Evolutionary conservation across 2,888 invertebrate genomes (phyloP), one percentile per base, ranked within the genome.

Genomic region (Cryptophagus acutangulus): DNA sequence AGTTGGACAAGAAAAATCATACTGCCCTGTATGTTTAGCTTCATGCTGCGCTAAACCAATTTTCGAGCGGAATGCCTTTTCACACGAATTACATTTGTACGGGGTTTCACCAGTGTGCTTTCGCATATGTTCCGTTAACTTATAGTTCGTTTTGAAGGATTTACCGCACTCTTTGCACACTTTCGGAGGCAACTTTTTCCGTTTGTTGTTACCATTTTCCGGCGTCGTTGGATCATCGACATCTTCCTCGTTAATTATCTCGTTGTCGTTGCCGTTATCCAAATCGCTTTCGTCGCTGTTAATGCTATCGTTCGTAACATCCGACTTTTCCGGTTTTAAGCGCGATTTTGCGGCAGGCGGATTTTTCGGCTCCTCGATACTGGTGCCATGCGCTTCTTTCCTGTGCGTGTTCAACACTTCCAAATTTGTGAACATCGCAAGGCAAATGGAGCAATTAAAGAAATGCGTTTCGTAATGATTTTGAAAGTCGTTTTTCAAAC

Each of bases 51-150:
- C 74, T 12, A 78, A 61, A 5, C 78, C 78, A 47, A 75, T 77
- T 63, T 77, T 78, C 16, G 77, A 78, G 28, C 77, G 68, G 55
- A 79, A 79, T 3, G 74, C 72, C 55, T 78, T 78, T 2, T 74
- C 74, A 53, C 79, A 79, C 2, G 71, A 67, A 2, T 59, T 57
- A 56, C 79, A 79, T 43, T 76, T 73, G 52, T 71, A 78, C 1
- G 77, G 77, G 53, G 76, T 76, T 49, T 78, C 78, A 0, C 77
- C 77, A 0, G 77, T 77, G 47, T 78, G 78, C 46, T 74, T 76
- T 12, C 77, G 61, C 77, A 77, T 74, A 52, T 78, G 77, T 50
- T 76, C 75, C 17, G 71, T 65, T n/a, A 78, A 54, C 57, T 78
- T 78, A 50, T 78, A 78, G 60, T 78, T 78, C 0, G 77, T 75